These are phyloP conservation scores for Esox lucius DNA, from an alignment of 2,797 vertebrate species.

Conservation along the genomic window DNA sequence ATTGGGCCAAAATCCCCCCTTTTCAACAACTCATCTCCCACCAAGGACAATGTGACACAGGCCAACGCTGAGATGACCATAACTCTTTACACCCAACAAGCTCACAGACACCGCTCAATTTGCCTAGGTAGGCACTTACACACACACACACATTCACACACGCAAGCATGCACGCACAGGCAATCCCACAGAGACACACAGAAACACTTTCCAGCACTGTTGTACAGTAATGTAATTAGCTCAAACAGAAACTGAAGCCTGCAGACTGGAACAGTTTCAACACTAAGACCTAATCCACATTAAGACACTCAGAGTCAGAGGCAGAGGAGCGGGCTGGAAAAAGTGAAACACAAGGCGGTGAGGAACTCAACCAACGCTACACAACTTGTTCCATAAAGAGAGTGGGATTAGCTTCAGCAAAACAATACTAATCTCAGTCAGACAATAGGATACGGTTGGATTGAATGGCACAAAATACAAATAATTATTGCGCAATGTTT, in stretches of 20 bases:
- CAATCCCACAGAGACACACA: constrained; percentile 19
- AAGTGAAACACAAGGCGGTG: constrained; percentile 36
- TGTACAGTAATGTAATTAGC: constrained; percentile 35
- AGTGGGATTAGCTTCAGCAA: constrained; percentile 22
- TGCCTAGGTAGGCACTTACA: constrained; percentile 5
- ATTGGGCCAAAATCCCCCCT: constrained; percentile 63
- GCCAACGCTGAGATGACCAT: constrained; percentile 26
- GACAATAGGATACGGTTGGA: neutral
- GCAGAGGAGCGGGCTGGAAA: constrained; percentile 14
- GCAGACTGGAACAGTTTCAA: constrained; percentile 41
- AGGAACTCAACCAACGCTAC: constrained; percentile 12
- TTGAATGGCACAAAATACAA: neutral
- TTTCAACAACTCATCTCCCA: constrained; percentile 66
- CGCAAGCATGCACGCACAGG: constrained; percentile 7
- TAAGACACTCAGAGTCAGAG: constrained; percentile 1
- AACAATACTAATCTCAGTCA: constrained; percentile 14
- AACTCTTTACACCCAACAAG: constrained; percentile 40
- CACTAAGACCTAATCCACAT: constrained; percentile 20
- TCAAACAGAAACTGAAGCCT: constrained; percentile 27
- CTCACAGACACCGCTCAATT: constrained; percentile 26
- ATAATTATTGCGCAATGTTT: neutral
- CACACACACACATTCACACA: constrained; percentile 20
- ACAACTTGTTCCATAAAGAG: constrained; percentile 26
- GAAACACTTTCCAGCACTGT: constrained; percentile 11
- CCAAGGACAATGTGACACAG: constrained; percentile 63